Conservation (phyloP, 2,113 vertebrate species). For the Nothobranchius kuhntae region DNA sequence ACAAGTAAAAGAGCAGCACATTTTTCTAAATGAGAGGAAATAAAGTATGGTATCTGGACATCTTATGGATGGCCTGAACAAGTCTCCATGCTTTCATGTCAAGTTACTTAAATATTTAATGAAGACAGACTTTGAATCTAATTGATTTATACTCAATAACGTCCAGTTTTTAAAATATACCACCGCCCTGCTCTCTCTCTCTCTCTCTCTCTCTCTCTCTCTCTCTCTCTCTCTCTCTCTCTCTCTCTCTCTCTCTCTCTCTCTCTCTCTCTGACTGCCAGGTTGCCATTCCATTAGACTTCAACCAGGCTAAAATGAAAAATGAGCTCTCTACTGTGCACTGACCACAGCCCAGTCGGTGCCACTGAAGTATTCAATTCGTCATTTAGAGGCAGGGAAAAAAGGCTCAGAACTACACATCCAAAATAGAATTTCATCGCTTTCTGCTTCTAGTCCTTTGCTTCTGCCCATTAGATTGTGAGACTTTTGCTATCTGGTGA, state of each 20-base stretch:
- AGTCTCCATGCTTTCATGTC: constrained; percentile 1
- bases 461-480: constrained; percentile 16
- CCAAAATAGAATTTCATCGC: constrained; percentile 16
- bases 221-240: constrained; percentile 25
- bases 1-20: too few relatives aligned
- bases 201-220: neutral
- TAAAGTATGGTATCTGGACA: neutral
- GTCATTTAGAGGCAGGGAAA: constrained; percentile 38
- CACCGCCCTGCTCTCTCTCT: constrained; percentile 30
- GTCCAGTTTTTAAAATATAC: constrained; percentile 42
- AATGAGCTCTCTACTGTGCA: constrained; percentile 45
- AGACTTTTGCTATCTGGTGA: constrained; percentile 27
- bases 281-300: constrained; percentile 45
- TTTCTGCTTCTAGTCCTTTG: constrained; percentile 26
- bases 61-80: neutral
- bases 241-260: too few relatives aligned
- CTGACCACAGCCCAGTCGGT: constrained; percentile 47
- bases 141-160: constrained; percentile 24
- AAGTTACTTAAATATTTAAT: constrained; percentile 27
- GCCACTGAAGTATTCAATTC: constrained; percentile 33
- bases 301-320: constrained; percentile 43
- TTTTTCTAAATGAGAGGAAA: too few relatives aligned
- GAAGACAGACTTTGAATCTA: constrained; percentile 22
- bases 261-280: constrained; percentile 11
- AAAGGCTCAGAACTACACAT: constrained; percentile 8